Base-by-base conservation (phyloP, 2,113 vertebrate species). In the Naja naja region DNA sequence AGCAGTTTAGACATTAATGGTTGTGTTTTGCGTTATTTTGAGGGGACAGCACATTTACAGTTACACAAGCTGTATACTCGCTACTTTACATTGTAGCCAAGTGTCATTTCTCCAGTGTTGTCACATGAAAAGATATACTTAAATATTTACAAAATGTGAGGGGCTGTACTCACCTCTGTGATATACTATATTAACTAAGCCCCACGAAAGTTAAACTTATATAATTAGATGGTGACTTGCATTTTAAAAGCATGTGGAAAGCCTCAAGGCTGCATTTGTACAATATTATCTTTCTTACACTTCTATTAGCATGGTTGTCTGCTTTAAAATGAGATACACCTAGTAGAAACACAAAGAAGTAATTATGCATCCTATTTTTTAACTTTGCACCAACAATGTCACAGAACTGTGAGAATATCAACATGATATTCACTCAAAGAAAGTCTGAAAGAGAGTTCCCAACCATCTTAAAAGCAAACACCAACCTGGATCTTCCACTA, bases 301-400 rank as follows among this genome's bases (percentile, higher is more conserved):
- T 89, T 90, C 85, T 89, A 14, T 56, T 56, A 85, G 81, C 20
- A 52, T 90, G 3, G 47, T 49, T 53, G 91, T 43, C 11, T 23
- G 49, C 1, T 54, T 58, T 30, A 92, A 94, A 88, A n/a, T 58
- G 25, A 93, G 45, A 85, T 27, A 60, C 1, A 0, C 1, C 2
- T 0, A n/a, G 23, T 60, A 47, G 86, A 93, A 89, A 69, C 64
- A 93, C 69, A 91, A 91, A 85, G 23, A 69, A 91, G 81, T 93
- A 91, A n/a, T 89, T 85, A 86, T 89, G 55, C 87, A 93, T 10
- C 34, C 54, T 91, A 34, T 45, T 91, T 69, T 55, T 93, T 89
- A 52, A 93, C 52, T 58, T 69, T 85, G 60, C n/a, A 89, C 54
- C 90, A 89, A 88, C 87, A 89, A 91, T 74, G 49, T 55, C 69